phyloP scores from a whole-genome alignment of 1,140 invertebrate genomes.

The Drosophila tsacasi region DNA sequence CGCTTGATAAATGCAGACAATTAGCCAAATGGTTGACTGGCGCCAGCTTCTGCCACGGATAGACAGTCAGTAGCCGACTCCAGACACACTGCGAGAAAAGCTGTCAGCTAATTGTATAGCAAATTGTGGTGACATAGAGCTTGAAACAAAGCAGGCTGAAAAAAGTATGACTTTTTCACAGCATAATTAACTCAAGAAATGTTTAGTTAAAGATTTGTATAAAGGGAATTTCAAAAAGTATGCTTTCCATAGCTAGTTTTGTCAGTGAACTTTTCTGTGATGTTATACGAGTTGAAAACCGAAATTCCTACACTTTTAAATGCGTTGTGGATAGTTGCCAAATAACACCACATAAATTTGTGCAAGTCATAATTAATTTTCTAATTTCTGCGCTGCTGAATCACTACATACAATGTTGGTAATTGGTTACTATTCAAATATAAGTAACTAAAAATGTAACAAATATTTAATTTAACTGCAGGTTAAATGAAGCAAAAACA shows the following conservation, averaged over 20 bases:
- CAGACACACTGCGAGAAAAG: conserved; percentile 19
- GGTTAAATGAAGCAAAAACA: neutral
- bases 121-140: neutral
- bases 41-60: conserved; percentile 61
- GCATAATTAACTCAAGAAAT: neutral
- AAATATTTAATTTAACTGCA: neutral
- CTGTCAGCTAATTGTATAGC: neutral
- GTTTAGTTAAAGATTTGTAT: neutral
- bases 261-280: neutral
- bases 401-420: neutral
- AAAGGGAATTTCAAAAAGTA: neutral
- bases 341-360: conserved; percentile 16
- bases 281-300: conserved; percentile 2
- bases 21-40: conserved; percentile 78
- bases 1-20: conserved; percentile 80
- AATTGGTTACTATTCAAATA: neutral
- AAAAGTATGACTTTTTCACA: neutral
- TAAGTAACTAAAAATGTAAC: neutral
- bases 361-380: conserved; percentile 1
- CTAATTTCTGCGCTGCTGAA: neutral
- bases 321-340: conserved; percentile 6
- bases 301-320: conserved; percentile 6
- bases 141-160: neutral
- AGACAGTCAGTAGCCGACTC: conserved; percentile 33
- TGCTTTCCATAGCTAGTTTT: neutral